A percentile compares a stretch with the other conserved stretches of the same genome.
These are phyloP conservation scores for Bombus superbus DNA, from an alignment of 1,140 invertebrate genomes.

Conservation along the genomic window DNA sequence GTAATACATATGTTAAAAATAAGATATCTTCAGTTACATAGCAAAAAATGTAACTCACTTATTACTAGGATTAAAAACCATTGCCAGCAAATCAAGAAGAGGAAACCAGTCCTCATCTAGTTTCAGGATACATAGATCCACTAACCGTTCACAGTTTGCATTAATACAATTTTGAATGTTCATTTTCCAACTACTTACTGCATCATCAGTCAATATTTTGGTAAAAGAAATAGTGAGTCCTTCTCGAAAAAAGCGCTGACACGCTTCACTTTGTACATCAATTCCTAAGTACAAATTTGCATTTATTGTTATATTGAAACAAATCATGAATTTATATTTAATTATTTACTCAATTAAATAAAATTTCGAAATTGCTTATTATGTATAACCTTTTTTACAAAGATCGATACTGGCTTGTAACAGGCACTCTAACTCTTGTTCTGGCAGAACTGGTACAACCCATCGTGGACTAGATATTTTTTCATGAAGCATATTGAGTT, in stretches of 20 bases:
- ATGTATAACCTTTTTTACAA: conserved; percentile 87
- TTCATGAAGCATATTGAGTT: conserved; percentile 94
- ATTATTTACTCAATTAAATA: neutral
- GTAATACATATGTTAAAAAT: neutral
- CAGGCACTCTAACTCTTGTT: conserved; percentile 96
- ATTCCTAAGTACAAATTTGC: conserved; percentile 84
- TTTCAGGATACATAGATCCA: conserved; percentile 96
- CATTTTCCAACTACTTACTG: conserved; percentile 98
- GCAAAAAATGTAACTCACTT: conserved; percentile 85
- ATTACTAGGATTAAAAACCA: conserved; percentile 96
- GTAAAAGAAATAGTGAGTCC: conserved; percentile 97
- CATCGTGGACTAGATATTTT: conserved; percentile 97
- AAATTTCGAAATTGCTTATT: conserved; percentile 3
- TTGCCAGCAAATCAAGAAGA: conserved; percentile 94
- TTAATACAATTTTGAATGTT: conserved; percentile 98
- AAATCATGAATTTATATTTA: neutral
- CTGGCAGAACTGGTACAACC: conserved; percentile 98
- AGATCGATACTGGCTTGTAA: conserved; percentile 95
- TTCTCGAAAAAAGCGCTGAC: conserved; percentile 97
- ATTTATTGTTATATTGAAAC: neutral
- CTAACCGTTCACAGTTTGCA: conserved; percentile 94
- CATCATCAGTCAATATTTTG: conserved; percentile 99
- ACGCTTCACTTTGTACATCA: conserved; percentile 94
- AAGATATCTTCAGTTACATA: neutral
- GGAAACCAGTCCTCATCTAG: conserved; percentile 97